These are phyloP conservation scores for Pheosia tremula DNA, from an alignment of 2,888 invertebrate species.

Conservation along the genomic window DNA sequence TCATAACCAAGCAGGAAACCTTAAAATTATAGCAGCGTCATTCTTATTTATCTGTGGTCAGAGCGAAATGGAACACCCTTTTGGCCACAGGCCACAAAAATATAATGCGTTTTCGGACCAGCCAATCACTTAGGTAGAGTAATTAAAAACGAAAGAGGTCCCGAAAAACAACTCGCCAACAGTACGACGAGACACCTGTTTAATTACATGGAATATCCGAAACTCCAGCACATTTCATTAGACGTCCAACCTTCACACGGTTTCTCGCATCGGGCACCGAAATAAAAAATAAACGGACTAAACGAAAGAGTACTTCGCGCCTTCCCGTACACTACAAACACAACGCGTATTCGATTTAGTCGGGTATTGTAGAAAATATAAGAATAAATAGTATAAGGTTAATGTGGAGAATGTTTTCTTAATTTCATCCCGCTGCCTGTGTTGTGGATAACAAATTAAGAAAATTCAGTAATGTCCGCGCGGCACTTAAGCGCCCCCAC, in stretches of 20 bases:
- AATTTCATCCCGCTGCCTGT: constrained; percentile 81
- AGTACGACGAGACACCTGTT: constrained; percentile 46
- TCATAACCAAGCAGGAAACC: too few species aligned
- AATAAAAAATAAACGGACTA: constrained; percentile 38
- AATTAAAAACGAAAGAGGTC: constrained; percentile 24
- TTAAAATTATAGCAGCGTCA: too few species aligned
- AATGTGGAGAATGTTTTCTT: constrained; percentile 81
- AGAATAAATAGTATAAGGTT: constrained; percentile 61
- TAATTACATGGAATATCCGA: constrained; percentile 51
- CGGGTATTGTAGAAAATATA: constrained; percentile 51
- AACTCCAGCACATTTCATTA: constrained; percentile 50
- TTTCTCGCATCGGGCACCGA: constrained; percentile 36
- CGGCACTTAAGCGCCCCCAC: constrained; percentile 68
- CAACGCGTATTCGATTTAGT: constrained; percentile 43
- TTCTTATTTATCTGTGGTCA: too few species aligned
- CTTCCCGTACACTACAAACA: constrained; percentile 31
- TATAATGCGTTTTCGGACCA: constrained; percentile 4
- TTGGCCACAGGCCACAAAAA: background rate
- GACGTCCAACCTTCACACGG: constrained; percentile 44
- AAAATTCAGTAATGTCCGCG: constrained; percentile 74
- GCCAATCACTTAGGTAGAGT: constrained; percentile 31
- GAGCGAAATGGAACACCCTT: too few species aligned
- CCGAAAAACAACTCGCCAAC: constrained; percentile 4
- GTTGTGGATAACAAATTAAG: constrained; percentile 82
- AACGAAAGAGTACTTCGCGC: constrained; percentile 34